Conservation (phyloP, 2,797 vertebrate genomes). For the Cossypha heuglini region DNA sequence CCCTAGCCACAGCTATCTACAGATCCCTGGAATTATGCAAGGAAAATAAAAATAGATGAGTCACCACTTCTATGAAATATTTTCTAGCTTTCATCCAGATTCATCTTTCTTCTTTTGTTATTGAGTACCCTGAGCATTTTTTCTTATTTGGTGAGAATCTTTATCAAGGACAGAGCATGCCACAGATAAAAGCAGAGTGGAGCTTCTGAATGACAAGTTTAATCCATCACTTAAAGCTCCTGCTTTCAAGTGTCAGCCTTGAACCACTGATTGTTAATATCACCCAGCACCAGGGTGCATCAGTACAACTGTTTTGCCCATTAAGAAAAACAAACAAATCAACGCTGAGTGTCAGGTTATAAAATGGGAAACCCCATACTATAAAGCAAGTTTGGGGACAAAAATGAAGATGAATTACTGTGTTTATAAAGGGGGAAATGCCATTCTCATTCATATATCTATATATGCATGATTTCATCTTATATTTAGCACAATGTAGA, state of each 20-base stretch:
- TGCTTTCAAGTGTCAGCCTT: constrained; percentile 20
- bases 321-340: constrained; percentile 62
- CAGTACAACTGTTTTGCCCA: constrained; percentile 24
- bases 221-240: constrained; percentile 51
- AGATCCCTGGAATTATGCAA: background rate
- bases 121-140: constrained; percentile 1
- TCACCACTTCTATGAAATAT: constrained; percentile 26
- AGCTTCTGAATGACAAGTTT: constrained; percentile 45
- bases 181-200: constrained; percentile 28
- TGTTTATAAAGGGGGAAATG: background rate
- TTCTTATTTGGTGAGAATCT: constrained; percentile 41
- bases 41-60: constrained; percentile 51
- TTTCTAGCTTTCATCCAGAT: constrained; percentile 31
- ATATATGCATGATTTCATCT: background rate
- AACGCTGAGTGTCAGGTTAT: constrained; percentile 1
- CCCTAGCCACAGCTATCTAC: background rate
- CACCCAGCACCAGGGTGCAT: background rate
- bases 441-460: background rate
- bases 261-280: constrained; percentile 32
- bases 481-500: background rate
- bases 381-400: background rate
- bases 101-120: background rate
- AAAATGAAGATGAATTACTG: background rate
- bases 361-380: background rate
- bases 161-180: constrained; percentile 59